These are phyloP conservation scores for Lethocerus indicus DNA, from an alignment of 1,140 invertebrate genomes.

Conservation along the genomic window DNA sequence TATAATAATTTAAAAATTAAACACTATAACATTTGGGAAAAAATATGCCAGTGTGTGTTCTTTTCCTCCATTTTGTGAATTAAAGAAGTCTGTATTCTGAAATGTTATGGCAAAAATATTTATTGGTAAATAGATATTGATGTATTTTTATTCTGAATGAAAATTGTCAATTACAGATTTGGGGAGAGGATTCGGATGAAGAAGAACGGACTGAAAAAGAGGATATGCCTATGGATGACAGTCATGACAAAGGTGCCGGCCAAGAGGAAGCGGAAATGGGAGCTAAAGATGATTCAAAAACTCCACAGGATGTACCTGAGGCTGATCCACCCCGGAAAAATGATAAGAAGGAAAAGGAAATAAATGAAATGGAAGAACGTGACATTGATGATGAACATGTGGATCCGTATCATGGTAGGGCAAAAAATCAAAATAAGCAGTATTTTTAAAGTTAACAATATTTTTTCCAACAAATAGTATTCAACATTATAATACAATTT, in stretches of 20 bases:
- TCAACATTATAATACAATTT: too few species aligned
- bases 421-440: neutral
- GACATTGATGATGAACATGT: conserved; percentile 67
- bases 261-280: conserved; percentile 32
- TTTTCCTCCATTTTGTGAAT: too few species aligned
- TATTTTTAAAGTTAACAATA: too few species aligned
- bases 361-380: conserved; percentile 63
- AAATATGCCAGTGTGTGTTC: too few species aligned
- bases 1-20: too few species aligned
- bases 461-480: too few species aligned
- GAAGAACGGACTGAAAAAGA: conserved; percentile 40
- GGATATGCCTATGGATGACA: conserved; percentile 39
- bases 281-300: conserved; percentile 36
- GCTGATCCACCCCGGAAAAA: conserved; percentile 38
- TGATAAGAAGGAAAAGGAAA: conserved; percentile 30
- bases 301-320: conserved; percentile 31
- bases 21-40: too few species aligned
- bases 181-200: conserved; percentile 70
- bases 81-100: too few species aligned
- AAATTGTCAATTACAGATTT: conserved; percentile 48
- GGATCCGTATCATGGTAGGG: conserved; percentile 62
- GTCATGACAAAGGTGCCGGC: conserved; percentile 27
- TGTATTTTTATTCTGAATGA: too few species aligned
- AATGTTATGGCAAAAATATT: too few species aligned
- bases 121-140: too few species aligned